These are phyloP conservation scores for Philhelius pedissequus DNA, from an alignment of 2,888 invertebrate genomes.

Conservation along the genomic window DNA sequence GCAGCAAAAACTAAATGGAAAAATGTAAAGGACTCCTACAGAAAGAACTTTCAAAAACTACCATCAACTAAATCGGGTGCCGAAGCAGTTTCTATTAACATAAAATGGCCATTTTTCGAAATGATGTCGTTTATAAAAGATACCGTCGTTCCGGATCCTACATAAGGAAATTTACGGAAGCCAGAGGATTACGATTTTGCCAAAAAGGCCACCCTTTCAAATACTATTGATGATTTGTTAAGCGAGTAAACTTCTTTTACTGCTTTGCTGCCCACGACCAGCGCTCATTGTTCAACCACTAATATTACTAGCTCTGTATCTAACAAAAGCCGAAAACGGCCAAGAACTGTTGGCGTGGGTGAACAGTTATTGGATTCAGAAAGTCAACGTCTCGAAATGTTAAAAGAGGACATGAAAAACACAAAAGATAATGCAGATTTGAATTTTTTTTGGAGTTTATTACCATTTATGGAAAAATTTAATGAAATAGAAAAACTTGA, in stretches of 20 bases:
- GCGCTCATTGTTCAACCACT: too few relatives aligned
- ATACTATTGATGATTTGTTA: too few relatives aligned
- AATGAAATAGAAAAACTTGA: background rate
- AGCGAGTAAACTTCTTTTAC: too few relatives aligned
- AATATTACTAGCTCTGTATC: too few relatives aligned
- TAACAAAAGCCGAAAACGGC: too few relatives aligned
- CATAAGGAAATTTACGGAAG: background rate
- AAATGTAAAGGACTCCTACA: background rate
- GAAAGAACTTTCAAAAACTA: background rate
- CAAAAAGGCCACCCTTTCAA: too few relatives aligned
- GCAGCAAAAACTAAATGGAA: background rate
- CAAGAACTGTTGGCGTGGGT: too few relatives aligned
- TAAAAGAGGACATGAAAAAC: background rate
- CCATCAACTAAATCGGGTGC: conserved; percentile 7
- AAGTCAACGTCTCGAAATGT: too few relatives aligned
- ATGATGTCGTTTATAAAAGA: background rate
- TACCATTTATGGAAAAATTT: background rate
- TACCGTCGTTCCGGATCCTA: background rate
- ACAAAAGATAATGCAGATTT: background rate
- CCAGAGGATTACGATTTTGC: too few relatives aligned
- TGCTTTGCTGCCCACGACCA: too few relatives aligned
- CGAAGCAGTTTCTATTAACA: background rate
- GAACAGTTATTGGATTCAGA: background rate
- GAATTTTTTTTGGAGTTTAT: background rate
- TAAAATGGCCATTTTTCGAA: background rate